phyloP scores from a whole-genome alignment of 2,113 vertebrate genomes.

The Pavo muticus region DNA sequence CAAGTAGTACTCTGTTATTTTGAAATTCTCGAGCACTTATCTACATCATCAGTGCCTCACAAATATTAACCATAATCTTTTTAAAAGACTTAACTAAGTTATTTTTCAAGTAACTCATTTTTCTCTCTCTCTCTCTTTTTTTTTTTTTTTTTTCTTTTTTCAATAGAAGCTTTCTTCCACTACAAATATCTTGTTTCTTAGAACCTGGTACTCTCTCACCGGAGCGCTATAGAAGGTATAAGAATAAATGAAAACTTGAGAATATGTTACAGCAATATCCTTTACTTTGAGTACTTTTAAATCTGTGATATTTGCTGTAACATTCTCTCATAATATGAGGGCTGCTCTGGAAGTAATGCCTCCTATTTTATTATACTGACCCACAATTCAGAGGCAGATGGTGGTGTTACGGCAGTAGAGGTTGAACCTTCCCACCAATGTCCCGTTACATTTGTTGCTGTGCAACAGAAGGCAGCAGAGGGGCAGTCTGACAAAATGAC shows the following conservation, averaged over 20 bases:
- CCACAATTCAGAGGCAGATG: too few relatives aligned
- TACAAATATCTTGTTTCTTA: background rate
- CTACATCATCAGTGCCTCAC: background rate
- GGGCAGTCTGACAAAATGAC: too few relatives aligned
- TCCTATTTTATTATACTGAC: too few relatives aligned
- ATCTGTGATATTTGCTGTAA: background rate
- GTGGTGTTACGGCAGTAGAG: too few relatives aligned
- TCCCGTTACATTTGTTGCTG: too few relatives aligned
- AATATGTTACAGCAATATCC: background rate
- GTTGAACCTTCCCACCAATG: too few relatives aligned
- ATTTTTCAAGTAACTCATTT: background rate
- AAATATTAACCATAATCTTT: background rate
- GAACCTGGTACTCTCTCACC: background rate
- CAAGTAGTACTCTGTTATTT: background rate
- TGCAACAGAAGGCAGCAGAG: too few relatives aligned
- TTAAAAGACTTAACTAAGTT: background rate
- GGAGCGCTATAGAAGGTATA: background rate
- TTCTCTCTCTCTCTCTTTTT: background rate
- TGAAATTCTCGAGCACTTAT: background rate
- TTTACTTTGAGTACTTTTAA: background rate
- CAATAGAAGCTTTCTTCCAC: background rate
- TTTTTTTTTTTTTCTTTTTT: background rate
- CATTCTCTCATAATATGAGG: background rate
- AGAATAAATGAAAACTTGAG: background rate
- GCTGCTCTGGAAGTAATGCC: too few relatives aligned